These are phyloP conservation scores for Laticauda colubrina DNA, from an alignment of 2,113 vertebrate genomes.

Conservation along the genomic window DNA sequence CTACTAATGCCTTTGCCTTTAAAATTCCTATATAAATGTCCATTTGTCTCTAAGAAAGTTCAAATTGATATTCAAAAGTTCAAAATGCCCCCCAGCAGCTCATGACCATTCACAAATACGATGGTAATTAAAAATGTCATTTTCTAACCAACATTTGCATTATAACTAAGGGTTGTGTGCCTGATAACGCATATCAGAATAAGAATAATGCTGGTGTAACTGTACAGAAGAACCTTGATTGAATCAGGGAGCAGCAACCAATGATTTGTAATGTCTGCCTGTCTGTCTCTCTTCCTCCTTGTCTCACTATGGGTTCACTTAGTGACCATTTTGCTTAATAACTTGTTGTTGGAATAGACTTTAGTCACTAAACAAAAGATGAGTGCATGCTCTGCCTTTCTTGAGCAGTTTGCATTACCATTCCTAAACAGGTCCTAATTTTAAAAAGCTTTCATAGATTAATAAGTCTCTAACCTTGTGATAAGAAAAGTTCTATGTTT, in stretches of 20 bases:
- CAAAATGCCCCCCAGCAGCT: too few species aligned
- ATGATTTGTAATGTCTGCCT: not conserved
- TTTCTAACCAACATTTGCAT: not conserved
- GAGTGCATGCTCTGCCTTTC: too few species aligned
- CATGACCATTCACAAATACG: not conserved
- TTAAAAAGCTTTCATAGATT: not conserved
- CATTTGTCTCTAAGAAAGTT: not conserved
- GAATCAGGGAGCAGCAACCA: not conserved
- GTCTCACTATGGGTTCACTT: not conserved
- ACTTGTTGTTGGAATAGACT: not conserved
- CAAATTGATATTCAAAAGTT: not conserved
- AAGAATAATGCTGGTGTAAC: not conserved
- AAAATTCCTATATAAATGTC: not conserved
- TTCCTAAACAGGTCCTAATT: not conserved
- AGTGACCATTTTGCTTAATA: not conserved
- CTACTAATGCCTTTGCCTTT: not conserved
- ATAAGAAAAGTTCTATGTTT: not conserved
- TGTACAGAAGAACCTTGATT: not conserved
- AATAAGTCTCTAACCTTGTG: not conserved
- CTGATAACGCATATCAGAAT: not conserved
- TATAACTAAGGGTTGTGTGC: not conserved
- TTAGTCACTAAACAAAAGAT: not conserved
- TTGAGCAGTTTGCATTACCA: not conserved
- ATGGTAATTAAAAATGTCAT: not conserved
- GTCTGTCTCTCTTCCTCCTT: not conserved